These are phyloP conservation scores for Apodemus agrarius DNA, from an alignment of 2,797 vertebrate species.

Conservation along the genomic window DNA sequence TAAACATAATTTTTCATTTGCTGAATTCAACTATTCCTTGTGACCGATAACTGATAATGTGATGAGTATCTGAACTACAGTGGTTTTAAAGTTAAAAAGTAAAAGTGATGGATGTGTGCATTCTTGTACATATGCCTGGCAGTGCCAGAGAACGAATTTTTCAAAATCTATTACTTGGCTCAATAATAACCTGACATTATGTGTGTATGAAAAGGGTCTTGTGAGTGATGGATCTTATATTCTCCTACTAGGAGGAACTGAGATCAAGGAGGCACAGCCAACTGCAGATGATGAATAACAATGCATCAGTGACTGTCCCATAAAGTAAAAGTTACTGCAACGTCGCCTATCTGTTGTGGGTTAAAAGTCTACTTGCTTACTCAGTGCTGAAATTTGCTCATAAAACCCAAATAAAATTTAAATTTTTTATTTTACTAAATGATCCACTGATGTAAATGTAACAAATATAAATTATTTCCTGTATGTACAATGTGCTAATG, in stretches of 20 bases:
- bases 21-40: not conserved
- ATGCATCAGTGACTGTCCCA: not conserved
- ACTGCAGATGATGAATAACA: not conserved
- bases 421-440: not conserved
- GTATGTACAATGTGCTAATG: slow-evolving; percentile 1
- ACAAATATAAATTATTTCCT: slow-evolving; percentile 3
- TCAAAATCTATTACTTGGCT: slow-evolving; percentile 5
- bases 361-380: not conserved
- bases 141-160: not conserved
- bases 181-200: not conserved
- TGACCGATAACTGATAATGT: not conserved
- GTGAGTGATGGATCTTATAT: not conserved
- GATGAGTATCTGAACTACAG: not conserved
- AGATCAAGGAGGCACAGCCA: not conserved
- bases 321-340: not conserved
- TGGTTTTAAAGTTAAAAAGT: not conserved
- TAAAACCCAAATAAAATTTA: slow-evolving; percentile 39
- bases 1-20: slow-evolving; percentile 24
- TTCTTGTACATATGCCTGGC: not conserved
- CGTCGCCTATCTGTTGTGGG: not conserved
- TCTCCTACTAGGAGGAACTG: not conserved
- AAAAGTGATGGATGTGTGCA: not conserved
- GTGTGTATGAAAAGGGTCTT: not conserved
- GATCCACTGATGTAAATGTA: not conserved
- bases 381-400: not conserved